phyloP scores from a whole-genome alignment of 2,113 vertebrate species.

The Rattus norvegicus region GRCr8 NC_086031.1:81429001-81429500 shows the following conservation, averaged over 20 bases:
- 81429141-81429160: slow-evolving; percentile 8
- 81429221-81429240: background rate
- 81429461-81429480: no score
- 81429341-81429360: background rate
- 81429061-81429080: background rate
- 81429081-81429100: background rate
- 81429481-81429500: background rate
- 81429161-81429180: background rate
- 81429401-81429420: background rate
- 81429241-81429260: slow-evolving; percentile 74
- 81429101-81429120: slow-evolving; percentile 49
- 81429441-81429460: no score
- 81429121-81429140: slow-evolving; percentile 71
- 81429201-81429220: background rate
- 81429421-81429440: background rate
- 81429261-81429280: slow-evolving; percentile 76
- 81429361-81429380: background rate
- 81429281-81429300: slow-evolving; percentile 84
- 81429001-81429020: background rate
- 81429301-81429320: slow-evolving; percentile 32
- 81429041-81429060: slow-evolving; percentile 76
- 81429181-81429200: background rate
- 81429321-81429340: background rate
- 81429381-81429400: background rate
- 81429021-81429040: slow-evolving; percentile 73